Evolutionary conservation across 2,113 vertebrate genomes (phyloP), one percentile per base, ranked within the genome.

Genomic region (Lophochroa leadbeateri): DNA sequence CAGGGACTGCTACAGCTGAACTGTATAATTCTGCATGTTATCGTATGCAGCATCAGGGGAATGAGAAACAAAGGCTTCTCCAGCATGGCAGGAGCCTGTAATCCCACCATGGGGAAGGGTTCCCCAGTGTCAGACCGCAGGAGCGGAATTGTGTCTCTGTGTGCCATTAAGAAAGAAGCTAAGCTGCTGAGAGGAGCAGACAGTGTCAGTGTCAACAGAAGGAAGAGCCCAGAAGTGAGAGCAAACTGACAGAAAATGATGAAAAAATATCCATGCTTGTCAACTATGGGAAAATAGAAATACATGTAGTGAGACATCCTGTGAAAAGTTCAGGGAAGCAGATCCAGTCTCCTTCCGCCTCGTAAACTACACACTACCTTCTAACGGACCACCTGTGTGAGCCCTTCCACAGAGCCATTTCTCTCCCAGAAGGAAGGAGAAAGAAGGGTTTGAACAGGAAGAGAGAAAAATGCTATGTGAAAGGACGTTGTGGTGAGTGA

Each of bases 191-290:
- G 68, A 50, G 55, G 69, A 86, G 65, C 90, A 68, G 58, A 28
- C 78, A 86, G 50, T 94, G 95, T 95, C 95, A 57, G 49, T 95
- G 94, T 96, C 96, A 97, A 97, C 70, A 93, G 96, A 97, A 69
- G 94, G 81, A 95, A 92, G 94, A 91, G 75, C 91, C 90, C 90
- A 97, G 95, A 97, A 97, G 79, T 77, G 53, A 92, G 86, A 88
- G 50, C 46, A 95, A 93, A 93, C 86, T 97, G 97, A 96, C 96
- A 97, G 96, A 95, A 97, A 95, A 72, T 91, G 87, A 95, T 96
- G 91, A 82, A 90, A 96, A 97, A 97, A 92, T 88, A 93, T 82
- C 93, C 9, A 7, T 64, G 86, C 82, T 90, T 97, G 95, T 97
- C 96, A 96, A 29, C 7, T 9, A 47, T 20, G 18, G 84, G 83